phyloP scores from a whole-genome alignment of 1,140 invertebrate genomes.

The Drosophila aff. region DNA sequence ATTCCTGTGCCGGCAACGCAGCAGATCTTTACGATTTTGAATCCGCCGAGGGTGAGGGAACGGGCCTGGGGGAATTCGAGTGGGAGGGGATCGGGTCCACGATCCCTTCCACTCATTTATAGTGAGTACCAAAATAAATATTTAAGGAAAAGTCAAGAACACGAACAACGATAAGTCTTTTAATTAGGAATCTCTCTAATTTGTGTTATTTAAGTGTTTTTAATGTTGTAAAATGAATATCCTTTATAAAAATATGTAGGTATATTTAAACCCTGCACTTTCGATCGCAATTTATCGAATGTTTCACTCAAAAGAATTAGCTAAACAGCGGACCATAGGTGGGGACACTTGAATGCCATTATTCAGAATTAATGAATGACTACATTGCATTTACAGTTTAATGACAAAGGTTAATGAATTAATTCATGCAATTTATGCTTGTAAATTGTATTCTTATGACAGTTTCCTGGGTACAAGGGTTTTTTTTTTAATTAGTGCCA shows the following conservation, averaged over 20 bases:
- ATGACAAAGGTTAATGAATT: not conserved
- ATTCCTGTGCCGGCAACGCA: slow-evolving; percentile 66
- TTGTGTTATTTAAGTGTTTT: not conserved
- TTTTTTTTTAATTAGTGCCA: not conserved
- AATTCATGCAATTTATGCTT: not conserved
- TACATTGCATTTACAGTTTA: not conserved
- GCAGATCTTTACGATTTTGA: slow-evolving; percentile 80
- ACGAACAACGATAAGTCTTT: not conserved
- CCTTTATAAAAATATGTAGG: not conserved
- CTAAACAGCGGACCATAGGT: not conserved
- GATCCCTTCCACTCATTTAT: slow-evolving; percentile 25
- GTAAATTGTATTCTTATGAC: not conserved
- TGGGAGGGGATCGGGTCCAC: slow-evolving; percentile 31
- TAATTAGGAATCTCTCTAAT: not conserved
- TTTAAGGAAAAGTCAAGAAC: not conserved
- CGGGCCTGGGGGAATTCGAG: slow-evolving; percentile 15
- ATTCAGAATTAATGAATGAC: too few relatives aligned
- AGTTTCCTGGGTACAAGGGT: too few relatives aligned
- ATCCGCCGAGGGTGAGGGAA: slow-evolving; percentile 34
- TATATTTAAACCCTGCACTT: not conserved
- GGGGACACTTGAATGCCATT: not conserved
- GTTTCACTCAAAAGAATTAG: not conserved
- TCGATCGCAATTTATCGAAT: not conserved
- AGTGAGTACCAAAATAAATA: slow-evolving; percentile 4
- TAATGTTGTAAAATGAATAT: not conserved